A percentile compares a stretch with the other conserved stretches of the same genome.
Conservation (phyloP, 2,888 invertebrate genomes). For the Chromoteleia sp. region DNA sequence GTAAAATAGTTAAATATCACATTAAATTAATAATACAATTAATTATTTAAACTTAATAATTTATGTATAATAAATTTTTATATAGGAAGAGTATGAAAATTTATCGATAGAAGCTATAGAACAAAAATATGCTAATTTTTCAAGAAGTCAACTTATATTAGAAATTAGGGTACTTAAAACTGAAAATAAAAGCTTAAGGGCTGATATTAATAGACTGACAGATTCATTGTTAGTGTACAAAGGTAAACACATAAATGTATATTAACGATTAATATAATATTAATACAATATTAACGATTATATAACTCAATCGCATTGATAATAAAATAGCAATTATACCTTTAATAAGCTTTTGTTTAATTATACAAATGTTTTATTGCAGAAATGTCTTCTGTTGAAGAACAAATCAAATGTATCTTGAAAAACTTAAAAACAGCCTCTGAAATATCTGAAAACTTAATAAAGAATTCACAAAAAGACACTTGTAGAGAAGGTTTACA, state of each 20-base stretch:
- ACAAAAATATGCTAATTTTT: constrained; percentile 31
- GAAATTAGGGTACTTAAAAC: constrained; percentile 57
- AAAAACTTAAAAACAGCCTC: constrained; percentile 53
- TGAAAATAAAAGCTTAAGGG: constrained; percentile 47
- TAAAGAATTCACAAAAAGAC: constrained; percentile 39
- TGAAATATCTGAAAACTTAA: constrained; percentile 47
- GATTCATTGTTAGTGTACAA: constrained; percentile 48
- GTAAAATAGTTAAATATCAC: neutral
- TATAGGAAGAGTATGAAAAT: constrained; percentile 32
- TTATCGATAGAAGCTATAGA: constrained; percentile 33
- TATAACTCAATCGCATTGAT: too few species aligned
- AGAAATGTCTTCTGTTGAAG: constrained; percentile 62
- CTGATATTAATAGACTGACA: constrained; percentile 44
- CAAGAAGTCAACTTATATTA: constrained; percentile 49
- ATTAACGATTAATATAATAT: too few species aligned
- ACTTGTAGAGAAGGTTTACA: constrained; percentile 9
- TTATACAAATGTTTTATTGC: neutral
- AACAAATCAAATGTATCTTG: constrained; percentile 57
- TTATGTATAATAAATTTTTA: neutral
- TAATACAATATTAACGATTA: too few species aligned
- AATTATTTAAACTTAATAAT: too few species aligned
- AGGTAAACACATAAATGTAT: constrained; percentile 29
- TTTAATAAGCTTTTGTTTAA: neutral
- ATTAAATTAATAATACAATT: too few species aligned
- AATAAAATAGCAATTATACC: too few species aligned